Evolutionary conservation across 2,113 vertebrate species (phyloP).

Genomic region (Alaudala cheleensis): DNA sequence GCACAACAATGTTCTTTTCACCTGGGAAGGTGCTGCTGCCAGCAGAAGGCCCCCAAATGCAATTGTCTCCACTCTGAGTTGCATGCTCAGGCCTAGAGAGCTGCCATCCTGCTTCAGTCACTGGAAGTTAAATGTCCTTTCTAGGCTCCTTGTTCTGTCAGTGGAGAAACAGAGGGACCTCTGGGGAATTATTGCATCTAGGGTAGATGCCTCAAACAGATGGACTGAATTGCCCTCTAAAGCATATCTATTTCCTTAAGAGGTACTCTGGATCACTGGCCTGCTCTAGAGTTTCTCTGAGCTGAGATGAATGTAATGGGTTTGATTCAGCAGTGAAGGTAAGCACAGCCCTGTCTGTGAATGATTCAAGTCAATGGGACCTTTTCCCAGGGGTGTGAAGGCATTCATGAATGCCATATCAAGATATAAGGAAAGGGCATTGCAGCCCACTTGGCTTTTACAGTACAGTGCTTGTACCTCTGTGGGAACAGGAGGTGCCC

Average conservation of each 20-base stretch:
- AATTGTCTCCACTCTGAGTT: neutral
- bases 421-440: neutral
- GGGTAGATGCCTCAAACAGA: neutral
- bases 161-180: neutral
- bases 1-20: constrained; percentile 12
- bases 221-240: neutral
- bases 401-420: neutral
- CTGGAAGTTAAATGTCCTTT: neutral
- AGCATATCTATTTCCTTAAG: neutral
- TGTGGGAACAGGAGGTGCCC: neutral
- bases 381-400: neutral
- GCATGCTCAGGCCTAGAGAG: neutral
- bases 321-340: neutral
- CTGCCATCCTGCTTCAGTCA: neutral
- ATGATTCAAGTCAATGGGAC: neutral
- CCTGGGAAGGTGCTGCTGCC: neutral
- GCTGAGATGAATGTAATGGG: neutral
- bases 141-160: neutral
- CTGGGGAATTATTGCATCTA: neutral
- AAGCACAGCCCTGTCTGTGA: neutral
- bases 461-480: neutral
- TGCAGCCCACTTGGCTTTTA: neutral
- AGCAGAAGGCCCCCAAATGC: neutral
- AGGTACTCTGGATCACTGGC: neutral
- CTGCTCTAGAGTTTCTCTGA: neutral